These are phyloP conservation scores for Callimorpha dominula DNA, from an alignment of 2,888 invertebrate species.

Conservation along the genomic window DNA sequence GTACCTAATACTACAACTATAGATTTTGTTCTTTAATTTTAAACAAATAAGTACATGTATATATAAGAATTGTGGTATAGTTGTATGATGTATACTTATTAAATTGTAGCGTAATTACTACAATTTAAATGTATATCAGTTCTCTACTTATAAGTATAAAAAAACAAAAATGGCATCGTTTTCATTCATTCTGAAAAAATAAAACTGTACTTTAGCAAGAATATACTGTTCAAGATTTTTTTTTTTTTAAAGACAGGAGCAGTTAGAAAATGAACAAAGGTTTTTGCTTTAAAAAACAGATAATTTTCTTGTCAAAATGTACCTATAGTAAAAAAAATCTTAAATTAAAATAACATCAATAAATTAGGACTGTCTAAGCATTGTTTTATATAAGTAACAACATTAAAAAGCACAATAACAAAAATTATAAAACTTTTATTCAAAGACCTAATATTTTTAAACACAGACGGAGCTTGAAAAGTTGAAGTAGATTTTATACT, in stretches of 20 bases:
- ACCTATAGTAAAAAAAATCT: background rate
- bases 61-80: background rate
- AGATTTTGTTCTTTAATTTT: too few relatives aligned
- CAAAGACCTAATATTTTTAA: background rate
- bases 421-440: background rate
- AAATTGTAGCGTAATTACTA: background rate
- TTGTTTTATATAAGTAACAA: too few relatives aligned
- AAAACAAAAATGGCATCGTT: background rate
- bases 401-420: background rate
- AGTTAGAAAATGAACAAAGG: background rate
- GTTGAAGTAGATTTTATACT: too few relatives aligned
- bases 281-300: too few relatives aligned
- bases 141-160: background rate
- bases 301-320: too few relatives aligned
- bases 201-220: background rate
- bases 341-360: background rate
- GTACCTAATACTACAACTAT: too few relatives aligned
- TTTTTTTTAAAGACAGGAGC: background rate
- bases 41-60: background rate
- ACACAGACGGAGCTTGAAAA: background rate
- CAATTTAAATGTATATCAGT: slow-evolving; percentile 2
- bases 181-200: background rate
- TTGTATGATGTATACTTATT: slow-evolving; percentile 6
- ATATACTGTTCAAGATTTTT: background rate
- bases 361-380: too few relatives aligned